A percentile compares a stretch with the other conserved stretches of the same genome.
These are phyloP conservation scores for Bujurquina vittata DNA, from an alignment of 2,113 vertebrate species.

Conservation along the genomic window DNA sequence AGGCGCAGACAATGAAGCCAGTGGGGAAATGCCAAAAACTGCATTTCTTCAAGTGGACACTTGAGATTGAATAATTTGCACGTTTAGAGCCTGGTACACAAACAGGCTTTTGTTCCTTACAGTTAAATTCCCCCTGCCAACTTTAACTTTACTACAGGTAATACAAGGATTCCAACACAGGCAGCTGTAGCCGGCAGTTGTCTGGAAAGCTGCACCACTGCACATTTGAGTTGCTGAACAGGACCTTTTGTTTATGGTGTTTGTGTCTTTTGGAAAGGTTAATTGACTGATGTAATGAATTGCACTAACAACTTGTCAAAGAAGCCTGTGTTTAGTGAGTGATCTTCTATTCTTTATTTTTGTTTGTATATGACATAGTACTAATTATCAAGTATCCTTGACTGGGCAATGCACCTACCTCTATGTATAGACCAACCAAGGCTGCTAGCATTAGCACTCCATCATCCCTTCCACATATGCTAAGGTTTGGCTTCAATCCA, in stretches of 20 bases:
- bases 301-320: conserved; percentile 3
- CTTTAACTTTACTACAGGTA: neutral
- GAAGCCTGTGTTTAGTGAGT: neutral
- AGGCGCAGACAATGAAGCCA: neutral
- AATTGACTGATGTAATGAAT: neutral
- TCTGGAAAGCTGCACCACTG: neutral
- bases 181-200: neutral
- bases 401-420: neutral
- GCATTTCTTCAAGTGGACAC: neutral
- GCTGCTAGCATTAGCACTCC: neutral
- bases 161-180: neutral
- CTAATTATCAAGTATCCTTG: neutral
- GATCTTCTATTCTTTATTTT: neutral
- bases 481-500: neutral
- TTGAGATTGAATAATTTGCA: neutral
- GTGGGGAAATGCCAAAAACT: neutral
- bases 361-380: neutral
- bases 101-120: neutral
- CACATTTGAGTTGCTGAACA: neutral
- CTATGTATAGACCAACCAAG: neutral
- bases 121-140: neutral
- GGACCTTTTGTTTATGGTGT: neutral
- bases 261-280: neutral
- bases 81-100: neutral
- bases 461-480: neutral